Base-by-base conservation (phyloP, 2,797 vertebrate species). In the Ara ararauna region DNA sequence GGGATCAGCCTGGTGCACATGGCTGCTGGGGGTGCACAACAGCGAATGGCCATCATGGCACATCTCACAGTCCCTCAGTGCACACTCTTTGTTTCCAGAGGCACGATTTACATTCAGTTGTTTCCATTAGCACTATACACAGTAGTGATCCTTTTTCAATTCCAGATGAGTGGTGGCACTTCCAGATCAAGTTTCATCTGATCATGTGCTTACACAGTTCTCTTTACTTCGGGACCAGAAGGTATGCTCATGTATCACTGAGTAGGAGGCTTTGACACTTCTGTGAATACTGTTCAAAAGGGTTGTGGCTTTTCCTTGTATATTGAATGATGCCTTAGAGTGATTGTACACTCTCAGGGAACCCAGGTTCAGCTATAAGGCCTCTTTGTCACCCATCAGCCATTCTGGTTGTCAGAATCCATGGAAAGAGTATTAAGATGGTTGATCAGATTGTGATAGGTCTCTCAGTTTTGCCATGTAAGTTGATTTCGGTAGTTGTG, bases 1-100 rank as follows among this genome's bases (percentile, higher is more conserved):
- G 50, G 30, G 36, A 26, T 38, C 29, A 66, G 27, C 10, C 30
- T 26, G 58, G 58, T 40, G 51, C 58, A 40, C 1, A 1, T 18
- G 9, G 36, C 17, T 78, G 5, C 54, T 12, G 15, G 5, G 30
- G 8, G 11, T 16, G 20, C 23, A 5, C 1, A 5, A 26, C n/a
- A n/a, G 38, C 1, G 0, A 85, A 32, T 1, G 36, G 60, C 38
- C 7, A 3, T 7, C 56, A 44, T 1, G 2, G 10, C 34, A 10
- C 8, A 1, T 30, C 45, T 78, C 42, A 16, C 53, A 51, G 12
- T 5, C 40, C 32, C 72, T 47, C 27, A 4, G 7, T 4, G 9
- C 11, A 10, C 36, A 14, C 2, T 44, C 27, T 7, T 50, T 7
- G 17, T 53, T 89, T 76, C 24, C 34, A 65, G 48, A 60, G 34